Evolutionary conservation across 2,888 invertebrate species (phyloP).

Genomic region (Gari tellinella): DNA sequence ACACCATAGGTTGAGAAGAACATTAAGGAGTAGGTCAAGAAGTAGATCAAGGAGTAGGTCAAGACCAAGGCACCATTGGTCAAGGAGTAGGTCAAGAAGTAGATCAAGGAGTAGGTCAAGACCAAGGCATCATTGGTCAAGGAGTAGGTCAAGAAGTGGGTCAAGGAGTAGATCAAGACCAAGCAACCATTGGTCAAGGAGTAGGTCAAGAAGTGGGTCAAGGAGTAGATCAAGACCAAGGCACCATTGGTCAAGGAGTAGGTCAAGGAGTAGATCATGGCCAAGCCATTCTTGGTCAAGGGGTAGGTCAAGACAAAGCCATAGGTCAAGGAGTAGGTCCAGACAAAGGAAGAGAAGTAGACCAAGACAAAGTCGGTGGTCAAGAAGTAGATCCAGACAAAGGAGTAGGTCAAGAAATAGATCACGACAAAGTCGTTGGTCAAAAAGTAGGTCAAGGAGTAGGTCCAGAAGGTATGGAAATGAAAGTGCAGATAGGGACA

Average conservation of each 20-base stretch:
- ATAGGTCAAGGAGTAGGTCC: constrained; percentile 15
- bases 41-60: constrained; percentile 5
- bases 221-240: not conserved
- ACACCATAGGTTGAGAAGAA: not conserved
- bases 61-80: not conserved
- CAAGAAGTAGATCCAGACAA: constrained; percentile 10
- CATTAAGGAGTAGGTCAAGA: not conserved
- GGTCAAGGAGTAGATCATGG: not conserved
- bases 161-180: not conserved
- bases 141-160: not conserved
- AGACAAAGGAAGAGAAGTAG: not conserved
- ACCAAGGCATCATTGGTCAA: not conserved
- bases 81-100: not conserved
- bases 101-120: not conserved
- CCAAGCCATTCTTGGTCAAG: not conserved
- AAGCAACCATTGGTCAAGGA: not conserved
- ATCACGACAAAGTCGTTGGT: not conserved
- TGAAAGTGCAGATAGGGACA: too few species aligned
- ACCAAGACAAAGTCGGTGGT: not conserved
- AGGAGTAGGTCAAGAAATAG: not conserved
- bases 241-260: not conserved
- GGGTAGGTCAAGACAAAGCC: not conserved
- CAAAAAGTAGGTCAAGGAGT: constrained; percentile 8
- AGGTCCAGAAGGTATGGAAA: not conserved
- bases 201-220: not conserved